Evolutionary conservation across 2,797 vertebrate genomes (phyloP).

Genomic region (Alectoris magna): DNA sequence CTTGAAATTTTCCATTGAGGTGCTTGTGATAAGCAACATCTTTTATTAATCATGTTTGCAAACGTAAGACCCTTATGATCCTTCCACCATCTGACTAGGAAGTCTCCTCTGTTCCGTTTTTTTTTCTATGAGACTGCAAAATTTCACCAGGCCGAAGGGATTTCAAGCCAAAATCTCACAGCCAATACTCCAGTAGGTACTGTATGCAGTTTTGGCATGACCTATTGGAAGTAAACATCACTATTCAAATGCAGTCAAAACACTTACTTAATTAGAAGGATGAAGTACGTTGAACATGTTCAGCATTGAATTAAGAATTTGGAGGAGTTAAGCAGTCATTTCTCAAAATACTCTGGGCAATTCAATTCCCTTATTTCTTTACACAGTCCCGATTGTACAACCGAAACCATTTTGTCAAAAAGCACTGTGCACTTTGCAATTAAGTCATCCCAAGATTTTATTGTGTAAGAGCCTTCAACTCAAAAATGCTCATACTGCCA

Average conservation of each 20-base stretch:
- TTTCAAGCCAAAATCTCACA: not conserved
- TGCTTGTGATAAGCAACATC: not conserved
- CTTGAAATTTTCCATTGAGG: not conserved
- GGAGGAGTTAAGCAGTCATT: not conserved
- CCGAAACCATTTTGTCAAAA: not conserved
- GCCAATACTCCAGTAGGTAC: not conserved
- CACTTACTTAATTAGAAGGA: not conserved
- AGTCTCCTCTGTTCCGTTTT: not conserved
- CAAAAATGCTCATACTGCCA: not conserved
- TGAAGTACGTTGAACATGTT: not conserved
- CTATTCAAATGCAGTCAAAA: not conserved
- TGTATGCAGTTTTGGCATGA: not conserved
- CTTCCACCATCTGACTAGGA: not conserved
- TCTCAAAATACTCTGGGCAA: not conserved
- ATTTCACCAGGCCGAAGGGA: not conserved
- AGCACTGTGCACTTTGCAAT: not conserved
- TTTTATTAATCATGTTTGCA: not conserved
- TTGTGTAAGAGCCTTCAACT: not conserved
- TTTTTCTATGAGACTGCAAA: not conserved
- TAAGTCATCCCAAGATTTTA: not conserved
- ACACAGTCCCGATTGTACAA: not conserved
- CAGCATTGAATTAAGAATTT: not conserved
- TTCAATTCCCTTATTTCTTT: not conserved
- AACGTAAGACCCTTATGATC: not conserved
- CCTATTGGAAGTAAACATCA: not conserved